Evolutionary conservation across 2,888 invertebrate genomes (phyloP).

Genomic region (Cantharis nigra): DNA sequence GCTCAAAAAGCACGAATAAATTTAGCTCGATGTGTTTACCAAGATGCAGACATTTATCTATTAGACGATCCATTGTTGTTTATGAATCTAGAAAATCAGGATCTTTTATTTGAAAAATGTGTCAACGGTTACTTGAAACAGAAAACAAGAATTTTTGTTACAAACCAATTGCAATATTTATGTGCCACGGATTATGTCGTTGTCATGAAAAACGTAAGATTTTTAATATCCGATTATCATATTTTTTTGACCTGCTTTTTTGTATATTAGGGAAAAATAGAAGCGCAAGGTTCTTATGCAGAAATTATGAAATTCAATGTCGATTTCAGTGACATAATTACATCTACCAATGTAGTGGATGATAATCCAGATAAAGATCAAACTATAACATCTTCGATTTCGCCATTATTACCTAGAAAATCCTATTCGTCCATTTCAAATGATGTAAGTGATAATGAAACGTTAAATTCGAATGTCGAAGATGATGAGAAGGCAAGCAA

Average conservation of each 20-base stretch:
- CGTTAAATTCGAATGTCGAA: not conserved
- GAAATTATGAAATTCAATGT: conserved; percentile 63
- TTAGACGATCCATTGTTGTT: conserved; percentile 82
- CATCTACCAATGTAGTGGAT: conserved; percentile 36
- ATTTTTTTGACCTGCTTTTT: not conserved
- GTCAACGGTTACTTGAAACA: conserved; percentile 61
- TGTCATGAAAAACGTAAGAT: conserved; percentile 55
- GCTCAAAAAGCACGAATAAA: conserved; percentile 82
- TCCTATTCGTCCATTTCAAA: not conserved
- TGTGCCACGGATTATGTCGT: conserved; percentile 61
- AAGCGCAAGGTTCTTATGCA: conserved; percentile 64
- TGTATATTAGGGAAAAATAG: conserved; percentile 58
- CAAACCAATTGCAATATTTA: conserved; percentile 72
- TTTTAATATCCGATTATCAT: not conserved
- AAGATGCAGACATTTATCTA: conserved; percentile 75
- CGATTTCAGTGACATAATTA: conserved; percentile 61
- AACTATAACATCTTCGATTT: not conserved
- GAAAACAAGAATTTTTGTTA: conserved; percentile 69
- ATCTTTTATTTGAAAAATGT: conserved; percentile 76
- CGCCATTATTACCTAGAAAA: not conserved
- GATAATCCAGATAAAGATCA: conserved; percentile 23
- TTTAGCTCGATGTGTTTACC: conserved; percentile 76
- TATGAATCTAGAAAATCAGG: conserved; percentile 77
- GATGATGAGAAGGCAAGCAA: not conserved
- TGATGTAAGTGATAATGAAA: not conserved